These are phyloP conservation scores for Oncopeltus fasciatus DNA, from an alignment of 1,140 invertebrate genomes.

Conservation along the genomic window DNA sequence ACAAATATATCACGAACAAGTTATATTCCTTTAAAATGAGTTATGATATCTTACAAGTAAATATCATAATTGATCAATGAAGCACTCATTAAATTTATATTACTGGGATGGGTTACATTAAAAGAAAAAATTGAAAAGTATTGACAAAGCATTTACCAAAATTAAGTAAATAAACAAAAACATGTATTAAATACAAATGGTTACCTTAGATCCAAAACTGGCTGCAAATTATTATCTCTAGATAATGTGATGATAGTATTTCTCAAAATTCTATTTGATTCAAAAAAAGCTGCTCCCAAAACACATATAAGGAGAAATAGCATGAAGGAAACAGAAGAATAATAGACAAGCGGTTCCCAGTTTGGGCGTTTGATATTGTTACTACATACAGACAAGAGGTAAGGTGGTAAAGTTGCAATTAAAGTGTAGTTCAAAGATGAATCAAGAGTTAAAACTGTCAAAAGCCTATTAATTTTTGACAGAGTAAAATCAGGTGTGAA, in stretches of 20 bases:
- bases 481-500: conserved; percentile 89
- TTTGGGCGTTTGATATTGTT: conserved; percentile 52
- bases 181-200: too few species aligned
- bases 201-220: conserved; percentile 43
- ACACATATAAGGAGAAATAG: conserved; percentile 48
- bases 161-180: too few species aligned
- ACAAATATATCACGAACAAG: too few species aligned
- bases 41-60: too few species aligned
- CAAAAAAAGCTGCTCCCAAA: conserved; percentile 53
- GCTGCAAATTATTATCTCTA: conserved; percentile 35
- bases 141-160: too few species aligned
- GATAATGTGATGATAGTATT: conserved; percentile 35
- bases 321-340: conserved; percentile 46
- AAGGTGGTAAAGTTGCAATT: conserved; percentile 62
- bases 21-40: too few species aligned
- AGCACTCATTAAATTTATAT: too few species aligned
- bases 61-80: too few species aligned
- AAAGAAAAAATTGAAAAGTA: too few species aligned
- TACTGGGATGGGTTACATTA: too few species aligned
- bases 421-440: conserved; percentile 56
- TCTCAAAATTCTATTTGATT: conserved; percentile 53
- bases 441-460: conserved; percentile 43
- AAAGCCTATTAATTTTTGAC: conserved; percentile 51
- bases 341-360: conserved; percentile 66
- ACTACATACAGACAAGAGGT: conserved; percentile 56